Conservation (phyloP, 2,797 vertebrate species). For the Chelon labrosus region DNA sequence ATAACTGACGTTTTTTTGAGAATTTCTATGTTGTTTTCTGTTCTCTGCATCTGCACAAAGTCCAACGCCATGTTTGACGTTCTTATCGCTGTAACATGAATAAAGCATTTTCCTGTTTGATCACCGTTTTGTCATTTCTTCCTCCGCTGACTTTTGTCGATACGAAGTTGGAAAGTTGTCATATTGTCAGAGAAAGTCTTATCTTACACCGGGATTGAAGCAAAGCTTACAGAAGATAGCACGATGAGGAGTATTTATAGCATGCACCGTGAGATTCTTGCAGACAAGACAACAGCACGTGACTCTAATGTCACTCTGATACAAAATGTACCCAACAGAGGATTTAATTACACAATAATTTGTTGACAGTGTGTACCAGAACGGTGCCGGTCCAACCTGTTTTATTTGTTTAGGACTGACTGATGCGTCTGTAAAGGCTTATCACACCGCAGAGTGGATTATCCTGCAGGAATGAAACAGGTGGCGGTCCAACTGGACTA, state of each 20-base stretch:
- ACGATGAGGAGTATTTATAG: neutral
- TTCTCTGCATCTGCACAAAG: no score
- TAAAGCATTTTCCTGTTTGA: neutral
- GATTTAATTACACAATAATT: no score
- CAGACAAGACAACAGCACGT: neutral
- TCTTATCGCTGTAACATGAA: constrained; percentile 12
- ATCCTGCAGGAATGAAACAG: no score
- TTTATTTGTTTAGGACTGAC: neutral
- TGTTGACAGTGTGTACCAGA: no score
- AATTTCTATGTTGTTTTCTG: no score
- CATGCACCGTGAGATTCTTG: neutral
- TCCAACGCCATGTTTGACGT: neutral
- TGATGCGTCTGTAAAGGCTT: neutral
- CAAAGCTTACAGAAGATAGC: neutral
- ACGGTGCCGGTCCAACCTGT: constrained; percentile 15
- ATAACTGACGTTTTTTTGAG: no score
- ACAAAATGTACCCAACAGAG: no score
- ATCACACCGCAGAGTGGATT: neutral
- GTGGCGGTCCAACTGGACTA: neutral
- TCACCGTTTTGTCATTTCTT: neutral
- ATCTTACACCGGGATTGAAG: neutral
- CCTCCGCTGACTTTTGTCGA: neutral
- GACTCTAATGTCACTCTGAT: no score
- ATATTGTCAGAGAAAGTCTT: neutral
- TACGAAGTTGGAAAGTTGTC: neutral